Base-by-base conservation (phyloP, 2,113 vertebrate species). In the Bujurquina vittata region DNA sequence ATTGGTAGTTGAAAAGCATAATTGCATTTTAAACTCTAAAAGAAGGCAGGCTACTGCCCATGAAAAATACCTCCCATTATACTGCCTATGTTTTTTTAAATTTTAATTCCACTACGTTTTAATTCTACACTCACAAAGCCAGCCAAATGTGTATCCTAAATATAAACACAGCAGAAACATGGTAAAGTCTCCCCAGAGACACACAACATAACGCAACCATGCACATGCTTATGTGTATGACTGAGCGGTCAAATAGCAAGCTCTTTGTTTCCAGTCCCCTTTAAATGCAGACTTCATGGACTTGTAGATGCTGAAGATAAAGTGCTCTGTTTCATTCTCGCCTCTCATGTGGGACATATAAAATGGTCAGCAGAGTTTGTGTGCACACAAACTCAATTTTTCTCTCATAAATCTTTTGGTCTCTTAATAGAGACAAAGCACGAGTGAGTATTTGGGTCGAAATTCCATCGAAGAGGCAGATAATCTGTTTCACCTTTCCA, bases 361-460 rank as follows among this genome's bases (percentile, higher is more conserved):
- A 83, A 89, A 77, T 62, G 52, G 77, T 55, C 75, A 56, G 81
- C 23, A 81, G 60, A 72, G 22, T 35, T 88, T 79, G 72, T 83
- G 22, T 61, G 55, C 7, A 3, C 75, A 77, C 43, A 83, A 74
- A 72, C 58, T 67, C 76, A 81, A 85, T 88, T 80, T 91, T 83
- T 75, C 74, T 43, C 37, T 76, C 84, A 90, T 84, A 87, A 88
- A 91, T 91, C 88, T 89, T 75, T 83, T 2, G 73, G 37, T 84
- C 7, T 86, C 76, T 77, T 89, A 91, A 91, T 80, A 89, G 83
- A 92, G 86, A 91, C 79, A 81, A 91, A 92, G 73, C 26, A 5
- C 82, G 77, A 75, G 80, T 81, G 59, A 74, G 85, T 55, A 77
- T 84, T 72, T 80, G 61, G 85, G 81, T 82, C 10, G 9, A 79